phyloP scores from a whole-genome alignment of 2,888 invertebrate species.

The Pimpla rufipes region DNA sequence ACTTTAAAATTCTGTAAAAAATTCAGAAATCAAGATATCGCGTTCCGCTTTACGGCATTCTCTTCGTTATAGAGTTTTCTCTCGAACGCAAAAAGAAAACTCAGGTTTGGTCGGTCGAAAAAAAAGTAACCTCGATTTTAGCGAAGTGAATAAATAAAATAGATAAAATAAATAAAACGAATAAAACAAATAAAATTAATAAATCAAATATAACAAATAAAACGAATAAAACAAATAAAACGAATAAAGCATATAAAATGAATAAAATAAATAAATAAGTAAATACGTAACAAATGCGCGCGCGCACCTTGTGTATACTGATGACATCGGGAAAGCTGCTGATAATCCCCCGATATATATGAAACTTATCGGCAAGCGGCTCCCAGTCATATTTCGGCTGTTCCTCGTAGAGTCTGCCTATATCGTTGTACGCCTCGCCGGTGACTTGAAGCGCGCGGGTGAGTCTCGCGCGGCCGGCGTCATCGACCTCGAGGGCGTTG shows the following conservation, averaged over 20 bases:
- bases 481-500: constrained; percentile 93
- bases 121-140: too few species aligned
- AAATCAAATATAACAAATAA: too few species aligned
- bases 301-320: constrained; percentile 94
- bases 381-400: constrained; percentile 96
- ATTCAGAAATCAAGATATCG: too few species aligned
- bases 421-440: constrained; percentile 95
- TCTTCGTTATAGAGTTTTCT: too few species aligned
- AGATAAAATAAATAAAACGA: too few species aligned
- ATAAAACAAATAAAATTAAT: too few species aligned
- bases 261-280: constrained; percentile 9
- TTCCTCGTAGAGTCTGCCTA: constrained; percentile 95
- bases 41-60: too few species aligned
- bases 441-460: constrained; percentile 94
- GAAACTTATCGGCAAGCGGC: constrained; percentile 95
- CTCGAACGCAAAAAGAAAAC: too few species aligned
- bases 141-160: too few species aligned
- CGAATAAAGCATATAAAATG: background rate
- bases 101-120: too few species aligned
- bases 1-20: too few species aligned
- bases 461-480: constrained; percentile 87
- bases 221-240: constrained; percentile 59
- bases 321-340: constrained; percentile 96
- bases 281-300: too few species aligned
- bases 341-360: constrained; percentile 97